Evolutionary conservation across 1,140 invertebrate species (phyloP).

Genomic region (Drosophila busckii): DNA sequence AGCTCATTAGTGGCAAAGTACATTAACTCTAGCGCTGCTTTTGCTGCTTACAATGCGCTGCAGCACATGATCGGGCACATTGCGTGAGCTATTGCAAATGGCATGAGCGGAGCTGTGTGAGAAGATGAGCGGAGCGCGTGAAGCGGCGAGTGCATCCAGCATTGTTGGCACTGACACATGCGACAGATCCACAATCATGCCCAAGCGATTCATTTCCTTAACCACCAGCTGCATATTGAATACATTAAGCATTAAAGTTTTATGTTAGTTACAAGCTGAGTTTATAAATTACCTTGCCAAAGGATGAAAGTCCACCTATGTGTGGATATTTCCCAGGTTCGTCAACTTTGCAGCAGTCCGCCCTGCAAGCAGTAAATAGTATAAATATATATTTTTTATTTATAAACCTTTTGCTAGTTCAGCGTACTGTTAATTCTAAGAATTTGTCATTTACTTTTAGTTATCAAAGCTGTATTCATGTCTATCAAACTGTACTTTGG

Average conservation of each 20-base stretch:
- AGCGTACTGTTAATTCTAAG: neutral
- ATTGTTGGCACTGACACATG: slow-evolving; percentile 91
- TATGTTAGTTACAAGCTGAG: too few species aligned
- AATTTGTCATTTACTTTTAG: too few species aligned
- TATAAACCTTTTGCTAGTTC: neutral
- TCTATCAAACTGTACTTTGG: too few species aligned
- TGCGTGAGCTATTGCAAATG: slow-evolving; percentile 90
- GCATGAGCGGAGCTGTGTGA: slow-evolving; percentile 92
- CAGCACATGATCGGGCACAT: slow-evolving; percentile 91
- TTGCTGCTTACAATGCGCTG: slow-evolving; percentile 84
- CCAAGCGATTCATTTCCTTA: slow-evolving; percentile 90
- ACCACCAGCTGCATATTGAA: slow-evolving; percentile 84
- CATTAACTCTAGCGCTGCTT: slow-evolving; percentile 16
- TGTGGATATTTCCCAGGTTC: slow-evolving; percentile 85
- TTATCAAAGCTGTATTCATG: too few species aligned
- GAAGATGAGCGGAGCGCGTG: slow-evolving; percentile 92
- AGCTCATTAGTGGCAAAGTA: slow-evolving; percentile 13
- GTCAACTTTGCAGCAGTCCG: slow-evolving; percentile 85
- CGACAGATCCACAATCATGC: slow-evolving; percentile 95
- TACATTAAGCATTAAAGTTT: neutral
- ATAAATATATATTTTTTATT: neutral
- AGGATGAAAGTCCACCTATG: slow-evolving; percentile 86
- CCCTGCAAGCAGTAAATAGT: slow-evolving; percentile 80
- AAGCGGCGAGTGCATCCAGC: slow-evolving; percentile 86
- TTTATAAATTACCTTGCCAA: slow-evolving; percentile 84